A percentile compares a stretch with the other conserved stretches of the same genome.
Evolutionary conservation across 1,140 invertebrate genomes (phyloP).

Genomic region (Listronotus oregonensis): DNA sequence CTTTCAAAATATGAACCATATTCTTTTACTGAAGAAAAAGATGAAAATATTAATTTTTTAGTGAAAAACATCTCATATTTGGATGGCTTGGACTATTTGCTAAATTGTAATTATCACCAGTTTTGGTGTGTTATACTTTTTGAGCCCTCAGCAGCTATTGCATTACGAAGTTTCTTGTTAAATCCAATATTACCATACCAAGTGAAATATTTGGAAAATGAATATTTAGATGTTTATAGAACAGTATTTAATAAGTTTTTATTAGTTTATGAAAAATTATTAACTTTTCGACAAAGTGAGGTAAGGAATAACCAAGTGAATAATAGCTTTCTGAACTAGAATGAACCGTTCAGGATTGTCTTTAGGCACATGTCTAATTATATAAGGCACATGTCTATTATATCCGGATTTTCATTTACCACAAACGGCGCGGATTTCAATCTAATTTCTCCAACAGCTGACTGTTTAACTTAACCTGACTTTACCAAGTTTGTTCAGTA

Average conservation of each 20-base stretch:
- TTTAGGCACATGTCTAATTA: too few species aligned
- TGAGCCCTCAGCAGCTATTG: constrained; percentile 39
- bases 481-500: too few species aligned
- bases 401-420: too few species aligned
- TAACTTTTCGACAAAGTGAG: constrained; percentile 44
- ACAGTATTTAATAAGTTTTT: constrained; percentile 41
- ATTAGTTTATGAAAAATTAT: constrained; percentile 42
- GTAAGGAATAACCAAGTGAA: constrained; percentile 32
- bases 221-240: constrained; percentile 42
- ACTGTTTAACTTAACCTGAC: too few species aligned
- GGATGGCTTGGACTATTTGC: constrained; percentile 42
- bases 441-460: too few species aligned
- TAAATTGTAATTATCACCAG: constrained; percentile 48
- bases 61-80: constrained; percentile 42
- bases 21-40: constrained; percentile 31
- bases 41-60: constrained; percentile 43
- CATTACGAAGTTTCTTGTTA: constrained; percentile 44
- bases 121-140: constrained; percentile 51
- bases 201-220: constrained; percentile 41
- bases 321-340: too few species aligned
- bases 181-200: constrained; percentile 42
- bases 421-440: too few species aligned
- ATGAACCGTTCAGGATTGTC: too few species aligned
- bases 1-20: constrained; percentile 43
- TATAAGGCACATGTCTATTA: too few species aligned